These are phyloP conservation scores for Mimas tiliae DNA, from an alignment of 2,888 invertebrate species.

Conservation along the genomic window DNA sequence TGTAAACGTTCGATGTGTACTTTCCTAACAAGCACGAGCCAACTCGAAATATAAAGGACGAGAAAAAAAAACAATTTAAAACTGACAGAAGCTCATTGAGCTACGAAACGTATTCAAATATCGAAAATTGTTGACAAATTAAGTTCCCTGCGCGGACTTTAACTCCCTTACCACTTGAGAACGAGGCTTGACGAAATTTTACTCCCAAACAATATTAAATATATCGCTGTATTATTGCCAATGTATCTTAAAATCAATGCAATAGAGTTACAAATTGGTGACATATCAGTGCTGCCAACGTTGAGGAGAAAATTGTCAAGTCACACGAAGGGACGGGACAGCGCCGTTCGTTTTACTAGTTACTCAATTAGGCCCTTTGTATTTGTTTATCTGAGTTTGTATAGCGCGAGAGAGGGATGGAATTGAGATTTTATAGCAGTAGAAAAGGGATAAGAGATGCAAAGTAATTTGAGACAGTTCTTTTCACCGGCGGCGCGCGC, in stretches of 20 bases:
- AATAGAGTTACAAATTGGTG: conserved; percentile 46
- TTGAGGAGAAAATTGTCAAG: conserved; percentile 51
- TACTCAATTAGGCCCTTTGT: conserved; percentile 86
- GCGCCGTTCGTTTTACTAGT: conserved; percentile 84
- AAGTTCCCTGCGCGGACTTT: conserved; percentile 77
- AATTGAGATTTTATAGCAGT: conserved; percentile 39
- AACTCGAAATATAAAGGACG: conserved; percentile 61
- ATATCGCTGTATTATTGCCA: conserved; percentile 26
- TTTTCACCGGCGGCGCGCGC: conserved; percentile 71
- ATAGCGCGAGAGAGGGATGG: conserved; percentile 66
- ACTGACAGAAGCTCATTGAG: conserved; percentile 82
- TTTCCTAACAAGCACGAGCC: conserved; percentile 43
- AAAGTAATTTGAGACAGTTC: conserved; percentile 85
- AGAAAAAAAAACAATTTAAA: conserved; percentile 79
- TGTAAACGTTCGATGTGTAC: conserved; percentile 24
- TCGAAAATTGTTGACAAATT: conserved; percentile 85
- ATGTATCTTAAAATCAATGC: conserved; percentile 32
- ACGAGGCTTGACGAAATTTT: conserved; percentile 75
- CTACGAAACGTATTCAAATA: conserved; percentile 84
- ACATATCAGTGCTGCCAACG: conserved; percentile 30
- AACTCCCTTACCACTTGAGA: conserved; percentile 83
- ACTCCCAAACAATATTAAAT: conserved; percentile 50
- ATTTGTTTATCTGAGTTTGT: conserved; percentile 85
- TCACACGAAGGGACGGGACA: conserved; percentile 76
- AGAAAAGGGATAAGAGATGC: conserved; percentile 56